These are phyloP conservation scores for Parambassis ranga DNA, from an alignment of 2,797 vertebrate species.

Conservation along the genomic window DNA sequence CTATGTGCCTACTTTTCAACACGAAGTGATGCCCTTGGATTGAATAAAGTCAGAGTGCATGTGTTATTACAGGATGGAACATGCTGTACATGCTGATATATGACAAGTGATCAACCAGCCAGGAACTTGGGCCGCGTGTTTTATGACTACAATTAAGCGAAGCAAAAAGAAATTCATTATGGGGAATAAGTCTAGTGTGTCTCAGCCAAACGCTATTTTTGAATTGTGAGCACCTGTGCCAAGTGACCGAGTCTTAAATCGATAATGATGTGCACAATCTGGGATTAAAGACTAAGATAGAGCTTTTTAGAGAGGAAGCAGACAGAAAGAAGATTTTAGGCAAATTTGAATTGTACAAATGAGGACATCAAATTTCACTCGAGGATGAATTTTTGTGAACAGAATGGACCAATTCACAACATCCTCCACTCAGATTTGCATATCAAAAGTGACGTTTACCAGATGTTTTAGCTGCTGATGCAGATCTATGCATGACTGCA, in stretches of 20 bases:
- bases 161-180: background rate
- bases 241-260: constrained; percentile 49
- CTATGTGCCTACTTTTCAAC: no score
- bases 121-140: background rate
- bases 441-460: background rate
- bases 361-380: background rate
- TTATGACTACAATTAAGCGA: constrained; percentile 35
- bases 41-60: background rate
- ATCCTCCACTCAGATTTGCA: constrained; percentile 9
- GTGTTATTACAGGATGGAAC: background rate
- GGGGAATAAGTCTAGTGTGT: constrained; percentile 12
- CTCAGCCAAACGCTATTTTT: constrained; percentile 20
- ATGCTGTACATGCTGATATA: constrained; percentile 4
- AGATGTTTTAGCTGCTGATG: constrained; percentile 1
- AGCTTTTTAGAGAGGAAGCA: constrained; percentile 15
- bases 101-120: constrained; percentile 19
- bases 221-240: constrained; percentile 38
- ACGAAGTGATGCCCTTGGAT: no score
- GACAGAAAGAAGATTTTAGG: no score
- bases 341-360: background rate
- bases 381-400: background rate
- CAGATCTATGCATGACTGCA: background rate
- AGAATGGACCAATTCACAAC: constrained; percentile 3
- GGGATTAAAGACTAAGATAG: constrained; percentile 23
- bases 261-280: constrained; percentile 44